Conservation (phyloP, 23 tunicate species). For the Oikopleura dioica region DNA sequence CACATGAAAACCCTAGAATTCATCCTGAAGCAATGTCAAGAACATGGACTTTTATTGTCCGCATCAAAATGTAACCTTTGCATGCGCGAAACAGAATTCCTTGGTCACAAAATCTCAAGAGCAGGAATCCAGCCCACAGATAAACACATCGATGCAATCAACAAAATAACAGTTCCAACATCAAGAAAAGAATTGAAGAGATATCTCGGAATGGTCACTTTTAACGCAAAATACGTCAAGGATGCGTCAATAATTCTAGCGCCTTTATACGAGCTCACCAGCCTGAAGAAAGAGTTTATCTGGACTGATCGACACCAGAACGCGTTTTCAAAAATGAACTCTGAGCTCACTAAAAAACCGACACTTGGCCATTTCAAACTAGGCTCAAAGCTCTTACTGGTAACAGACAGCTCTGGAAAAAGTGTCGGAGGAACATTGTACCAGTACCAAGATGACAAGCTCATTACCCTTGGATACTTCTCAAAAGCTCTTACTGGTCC, state of each 20-base stretch:
- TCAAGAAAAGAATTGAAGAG: neutral
- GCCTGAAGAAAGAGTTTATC: neutral
- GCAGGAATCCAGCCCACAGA: neutral
- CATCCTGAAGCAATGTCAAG: neutral
- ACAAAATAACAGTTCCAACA: neutral
- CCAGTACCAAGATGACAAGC: too few relatives aligned
- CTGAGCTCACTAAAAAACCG: neutral
- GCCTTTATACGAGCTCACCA: neutral
- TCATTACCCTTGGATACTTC: too few relatives aligned
- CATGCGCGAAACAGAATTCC: neutral
- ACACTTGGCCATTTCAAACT: neutral
- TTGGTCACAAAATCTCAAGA: neutral
- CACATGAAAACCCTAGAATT: neutral
- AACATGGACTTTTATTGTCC: neutral
- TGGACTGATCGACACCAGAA: neutral
- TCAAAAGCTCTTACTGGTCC: too few relatives aligned
- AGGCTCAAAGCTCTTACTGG: neutral
- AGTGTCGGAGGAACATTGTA: neutral
- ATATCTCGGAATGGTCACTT: neutral
- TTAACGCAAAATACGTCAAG: neutral
- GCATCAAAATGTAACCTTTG: neutral
- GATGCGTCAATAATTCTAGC: neutral
- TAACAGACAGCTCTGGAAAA: neutral
- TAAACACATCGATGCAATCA: constrained; percentile 2
- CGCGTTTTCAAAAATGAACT: neutral